Conservation (phyloP, 2,888 invertebrate species). For the Venusia cambrica region DNA sequence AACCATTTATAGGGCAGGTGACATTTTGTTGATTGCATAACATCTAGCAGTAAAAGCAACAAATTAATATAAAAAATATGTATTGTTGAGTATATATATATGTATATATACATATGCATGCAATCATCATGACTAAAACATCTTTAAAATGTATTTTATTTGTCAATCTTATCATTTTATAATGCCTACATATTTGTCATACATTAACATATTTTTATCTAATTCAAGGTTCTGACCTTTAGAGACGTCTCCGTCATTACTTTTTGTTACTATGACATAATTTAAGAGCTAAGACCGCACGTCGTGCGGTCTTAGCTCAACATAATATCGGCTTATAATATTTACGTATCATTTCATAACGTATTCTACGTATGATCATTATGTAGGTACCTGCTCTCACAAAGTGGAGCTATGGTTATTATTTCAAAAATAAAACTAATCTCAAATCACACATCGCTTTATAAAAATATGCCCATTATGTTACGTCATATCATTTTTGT, state of each 20-base stretch:
- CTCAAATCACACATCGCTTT: conserved; percentile 49
- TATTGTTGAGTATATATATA: conserved; percentile 10
- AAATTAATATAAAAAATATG: conserved; percentile 16
- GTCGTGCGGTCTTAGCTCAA: no score
- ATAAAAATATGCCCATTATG: conserved; percentile 75
- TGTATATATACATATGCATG: conserved; percentile 44
- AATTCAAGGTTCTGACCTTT: conserved; percentile 40
- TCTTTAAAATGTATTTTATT: conserved; percentile 21
- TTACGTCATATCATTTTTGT: conserved; percentile 80
- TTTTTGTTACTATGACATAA: conserved; percentile 21
- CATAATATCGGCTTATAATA: no score
- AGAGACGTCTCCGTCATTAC: conserved; percentile 21
- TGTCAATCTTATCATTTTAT: conserved; percentile 30
- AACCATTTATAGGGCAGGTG: conserved; percentile 51
- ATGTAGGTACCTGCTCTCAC: no score
- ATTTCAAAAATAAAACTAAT: no score
- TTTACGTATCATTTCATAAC: no score
- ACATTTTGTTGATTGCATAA: conserved; percentile 55
- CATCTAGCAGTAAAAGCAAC: conserved; percentile 28
- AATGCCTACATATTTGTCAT: conserved; percentile 28
- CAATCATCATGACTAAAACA: conserved; percentile 47
- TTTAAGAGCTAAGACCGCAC: no score
- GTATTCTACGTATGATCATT: no score
- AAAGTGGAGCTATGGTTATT: conserved; percentile 5
- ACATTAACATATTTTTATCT: conserved; percentile 35